A percentile compares a stretch with the other conserved stretches of the same genome.
phyloP scores from a whole-genome alignment of 2,888 invertebrate species.

The Heterodera filipjevi region DNA sequence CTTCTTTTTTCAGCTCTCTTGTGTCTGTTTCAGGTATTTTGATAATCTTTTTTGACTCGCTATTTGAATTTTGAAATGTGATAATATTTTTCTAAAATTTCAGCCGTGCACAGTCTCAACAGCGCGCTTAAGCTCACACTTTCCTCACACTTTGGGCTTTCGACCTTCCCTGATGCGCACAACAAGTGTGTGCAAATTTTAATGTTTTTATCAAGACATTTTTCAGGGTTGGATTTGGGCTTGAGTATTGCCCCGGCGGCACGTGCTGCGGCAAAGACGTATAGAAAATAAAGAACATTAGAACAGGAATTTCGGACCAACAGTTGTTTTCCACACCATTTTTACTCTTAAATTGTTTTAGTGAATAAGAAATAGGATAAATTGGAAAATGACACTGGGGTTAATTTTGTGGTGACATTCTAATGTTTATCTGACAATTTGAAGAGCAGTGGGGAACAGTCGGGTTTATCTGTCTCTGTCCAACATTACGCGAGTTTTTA shows the following conservation, averaged over 20 bases:
- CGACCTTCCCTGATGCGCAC: conserved; percentile 52
- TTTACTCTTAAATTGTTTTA: too few relatives aligned
- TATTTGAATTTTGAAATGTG: conserved; percentile 42
- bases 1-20: not conserved
- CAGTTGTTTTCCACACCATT: too few relatives aligned
- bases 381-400: too few relatives aligned
- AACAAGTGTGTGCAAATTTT: conserved; percentile 68
- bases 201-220: too few relatives aligned
- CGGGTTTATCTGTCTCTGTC: conserved; percentile 46
- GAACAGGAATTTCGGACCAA: too few relatives aligned
- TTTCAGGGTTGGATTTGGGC: too few relatives aligned
- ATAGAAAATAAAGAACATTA: too few relatives aligned
- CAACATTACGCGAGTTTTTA: conserved; percentile 95
- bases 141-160: conserved; percentile 60
- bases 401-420: too few relatives aligned
- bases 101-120: conserved; percentile 59
- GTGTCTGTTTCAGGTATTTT: conserved; percentile 1
- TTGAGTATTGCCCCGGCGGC: conserved; percentile 68
- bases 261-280: not conserved
- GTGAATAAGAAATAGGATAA: too few relatives aligned
- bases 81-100: conserved; percentile 43
- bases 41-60: not conserved
- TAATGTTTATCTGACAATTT: conserved; percentile 27
- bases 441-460: conserved; percentile 21
- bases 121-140: conserved; percentile 58